phyloP scores from a whole-genome alignment of 2,113 vertebrate genomes.

The Laterallus jamaicensis region DNA sequence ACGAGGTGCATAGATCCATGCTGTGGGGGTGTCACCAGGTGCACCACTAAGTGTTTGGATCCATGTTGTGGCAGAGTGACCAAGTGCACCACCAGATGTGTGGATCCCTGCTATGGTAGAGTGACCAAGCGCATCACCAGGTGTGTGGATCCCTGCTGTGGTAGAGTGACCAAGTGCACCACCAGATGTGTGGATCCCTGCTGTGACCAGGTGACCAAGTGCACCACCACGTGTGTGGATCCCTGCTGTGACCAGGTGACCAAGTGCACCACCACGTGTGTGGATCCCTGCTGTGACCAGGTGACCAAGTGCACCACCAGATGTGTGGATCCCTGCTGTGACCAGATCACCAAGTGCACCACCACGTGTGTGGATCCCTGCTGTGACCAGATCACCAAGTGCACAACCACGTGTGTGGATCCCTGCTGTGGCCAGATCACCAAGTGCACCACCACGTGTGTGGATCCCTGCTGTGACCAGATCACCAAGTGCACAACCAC shows the following conservation, averaged over 20 bases:
- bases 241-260: fast-evolving
- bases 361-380: fast-evolving
- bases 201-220: fast-evolving
- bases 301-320: fast-evolving
- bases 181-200: fast-evolving
- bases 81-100: neutral
- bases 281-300: neutral
- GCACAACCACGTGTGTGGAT: fast-evolving
- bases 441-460: neutral
- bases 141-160: fast-evolving
- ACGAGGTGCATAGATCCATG: neutral
- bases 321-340: fast-evolving
- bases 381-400: fast-evolving
- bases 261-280: neutral
- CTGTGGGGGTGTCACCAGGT: fast-evolving
- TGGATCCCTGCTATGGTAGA: fast-evolving
- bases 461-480: neutral
- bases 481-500: neutral
- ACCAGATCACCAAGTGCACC: no score
- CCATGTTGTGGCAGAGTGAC: fast-evolving
- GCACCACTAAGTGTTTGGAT: neutral
- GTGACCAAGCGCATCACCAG: neutral
- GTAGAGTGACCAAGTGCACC: fast-evolving
- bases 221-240: fast-evolving
- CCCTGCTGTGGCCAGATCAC: no score